These are phyloP conservation scores for Bombylius major DNA, from an alignment of 2,888 invertebrate species.

Conservation along the genomic window DNA sequence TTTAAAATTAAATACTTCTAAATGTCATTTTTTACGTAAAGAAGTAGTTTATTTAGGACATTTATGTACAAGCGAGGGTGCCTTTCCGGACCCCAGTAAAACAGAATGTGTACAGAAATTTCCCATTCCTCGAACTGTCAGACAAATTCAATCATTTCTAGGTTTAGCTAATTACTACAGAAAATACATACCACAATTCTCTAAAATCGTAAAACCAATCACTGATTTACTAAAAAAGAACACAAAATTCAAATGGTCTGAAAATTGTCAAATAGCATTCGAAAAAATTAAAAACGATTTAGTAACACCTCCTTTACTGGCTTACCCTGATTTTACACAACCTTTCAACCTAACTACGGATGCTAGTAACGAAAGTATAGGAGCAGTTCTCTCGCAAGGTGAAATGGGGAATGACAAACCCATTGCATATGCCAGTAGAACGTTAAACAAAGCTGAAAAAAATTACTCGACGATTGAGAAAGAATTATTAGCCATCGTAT, in stretches of 20 bases:
- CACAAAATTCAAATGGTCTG: not conserved
- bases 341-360: slow-evolving; percentile 20
- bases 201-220: not conserved
- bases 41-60: slow-evolving; percentile 18
- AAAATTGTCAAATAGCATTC: slow-evolving; percentile 1
- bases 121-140: not conserved
- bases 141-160: not conserved
- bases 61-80: slow-evolving; percentile 18
- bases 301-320: not conserved
- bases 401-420: no score
- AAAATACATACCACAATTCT: slow-evolving; percentile 21
- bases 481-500: no score
- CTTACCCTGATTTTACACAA: not conserved
- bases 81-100: not conserved
- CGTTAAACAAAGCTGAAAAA: not conserved
- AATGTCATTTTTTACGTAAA: slow-evolving; percentile 17
- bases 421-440: not conserved
- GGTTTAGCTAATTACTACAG: slow-evolving; percentile 8
- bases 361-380: slow-evolving; percentile 16
- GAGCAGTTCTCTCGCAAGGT: slow-evolving; percentile 16
- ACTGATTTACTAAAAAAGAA: not conserved
- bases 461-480: no score
- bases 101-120: not conserved
- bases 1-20: slow-evolving; percentile 19
- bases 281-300: not conserved